Evolutionary conservation across 2,797 vertebrate species (phyloP), one percentile per base, ranked within the genome.

Genomic region (Borostomias antarcticus): DNA sequence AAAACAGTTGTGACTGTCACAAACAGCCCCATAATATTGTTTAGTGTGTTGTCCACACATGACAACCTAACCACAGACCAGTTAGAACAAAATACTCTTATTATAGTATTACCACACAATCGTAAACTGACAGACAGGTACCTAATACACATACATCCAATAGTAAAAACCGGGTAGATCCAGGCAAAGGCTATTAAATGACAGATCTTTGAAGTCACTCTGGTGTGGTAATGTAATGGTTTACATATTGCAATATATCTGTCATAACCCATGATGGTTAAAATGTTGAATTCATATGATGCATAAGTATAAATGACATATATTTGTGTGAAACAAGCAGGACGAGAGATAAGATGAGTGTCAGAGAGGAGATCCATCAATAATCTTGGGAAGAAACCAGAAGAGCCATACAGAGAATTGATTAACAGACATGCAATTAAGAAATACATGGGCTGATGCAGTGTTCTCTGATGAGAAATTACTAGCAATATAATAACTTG

Each of bases 361-460:
- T 81, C 69, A 15, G 68, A 84, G 7, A 85, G 30, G 50, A 88
- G 73, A 51, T 88, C 85, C 48, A 19, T 40, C 9, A 86, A 62
- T 48, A 88, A 83, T 47, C 79, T 71, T 59, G 75, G 53, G 33
- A 82, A 85, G 68, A 89, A 85, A 23, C 76, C 82, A 40, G 75
- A 25, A 2, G 79, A 82, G 62, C 85, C 87, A 2, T 81, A 86
- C 54, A 89, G 61, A 61, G 85, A 84, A 58, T 89, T 89, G 3
- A 86, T 9, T n/a, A 61, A 83, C 0, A 89, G 76, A 29, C 75
- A 84, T 64, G 78, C 25, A 5, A 85, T 72, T 0, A 89, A 86
- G 50, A 86, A 54, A 17, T 80, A 89, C 84, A 87, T 89, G 3
- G 83, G 85, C 53, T 83, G 53, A 23, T 87, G 82, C 30, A 88